Evolutionary conservation across 2,888 invertebrate genomes (phyloP).

Genomic region (Euplagia quadripunctaria): DNA sequence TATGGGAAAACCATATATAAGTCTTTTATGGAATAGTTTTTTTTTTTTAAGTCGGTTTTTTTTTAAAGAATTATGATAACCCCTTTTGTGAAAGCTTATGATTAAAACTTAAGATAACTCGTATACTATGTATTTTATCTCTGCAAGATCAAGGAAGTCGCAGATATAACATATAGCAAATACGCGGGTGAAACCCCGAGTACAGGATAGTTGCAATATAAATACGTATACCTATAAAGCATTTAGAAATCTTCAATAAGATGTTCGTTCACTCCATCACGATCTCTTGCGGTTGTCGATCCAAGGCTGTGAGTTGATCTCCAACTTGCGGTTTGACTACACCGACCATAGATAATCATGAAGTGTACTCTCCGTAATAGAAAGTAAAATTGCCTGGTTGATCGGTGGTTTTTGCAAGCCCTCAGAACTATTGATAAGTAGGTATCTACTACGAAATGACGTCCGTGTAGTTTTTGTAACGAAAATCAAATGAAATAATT

Average conservation of each 20-base stretch:
- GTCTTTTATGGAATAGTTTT: too few relatives aligned
- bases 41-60: too few relatives aligned
- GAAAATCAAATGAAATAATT: neutral
- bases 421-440: constrained; percentile 13
- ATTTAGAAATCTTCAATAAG: constrained; percentile 25
- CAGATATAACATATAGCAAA: neutral
- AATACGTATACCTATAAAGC: constrained; percentile 5
- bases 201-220: neutral
- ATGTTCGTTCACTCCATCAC: constrained; percentile 44
- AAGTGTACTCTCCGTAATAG: constrained; percentile 53
- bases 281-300: constrained; percentile 53
- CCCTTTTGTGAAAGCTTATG: too few relatives aligned
- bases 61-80: too few relatives aligned
- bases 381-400: constrained; percentile 60
- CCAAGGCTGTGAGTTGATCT: constrained; percentile 45
- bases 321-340: constrained; percentile 50
- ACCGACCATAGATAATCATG: constrained; percentile 49
- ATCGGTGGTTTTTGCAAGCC: constrained; percentile 32
- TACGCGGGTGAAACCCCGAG: neutral
- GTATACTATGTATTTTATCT: neutral
- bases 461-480: neutral
- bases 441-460: neutral
- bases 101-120: neutral
- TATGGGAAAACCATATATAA: too few relatives aligned
- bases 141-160: neutral